phyloP scores from a whole-genome alignment of 2,113 vertebrate species.

The Prionailurus bengalensis region DNA sequence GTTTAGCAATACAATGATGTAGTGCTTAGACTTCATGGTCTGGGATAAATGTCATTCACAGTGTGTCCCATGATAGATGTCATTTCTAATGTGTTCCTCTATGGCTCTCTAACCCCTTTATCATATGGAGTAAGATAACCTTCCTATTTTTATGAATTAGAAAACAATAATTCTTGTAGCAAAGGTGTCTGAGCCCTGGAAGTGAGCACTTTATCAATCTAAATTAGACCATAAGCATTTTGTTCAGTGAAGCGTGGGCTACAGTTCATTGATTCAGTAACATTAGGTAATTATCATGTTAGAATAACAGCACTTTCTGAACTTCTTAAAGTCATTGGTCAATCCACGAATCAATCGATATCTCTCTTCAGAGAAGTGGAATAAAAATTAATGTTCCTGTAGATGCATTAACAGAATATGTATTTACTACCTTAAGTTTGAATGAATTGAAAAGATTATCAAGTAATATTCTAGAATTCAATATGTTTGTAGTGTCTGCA shows the following conservation, averaged over 20 bases:
- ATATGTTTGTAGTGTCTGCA: neutral
- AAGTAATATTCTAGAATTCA: neutral
- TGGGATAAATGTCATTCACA: neutral
- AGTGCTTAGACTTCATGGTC: neutral
- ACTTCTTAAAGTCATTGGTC: conserved; percentile 61
- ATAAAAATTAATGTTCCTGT: conserved; percentile 39
- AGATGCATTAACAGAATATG: neutral
- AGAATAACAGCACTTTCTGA: conserved; percentile 60
- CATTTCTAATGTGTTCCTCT: neutral
- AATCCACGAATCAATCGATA: neutral
- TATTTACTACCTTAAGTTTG: neutral
- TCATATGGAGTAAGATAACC: neutral
- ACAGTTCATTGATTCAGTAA: conserved; percentile 69
- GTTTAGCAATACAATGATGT: neutral
- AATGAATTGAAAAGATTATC: conserved; percentile 48
- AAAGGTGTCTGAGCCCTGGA: conserved; percentile 1
- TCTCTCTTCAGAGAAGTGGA: neutral
- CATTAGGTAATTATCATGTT: conserved; percentile 74
- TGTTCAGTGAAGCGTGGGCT: conserved; percentile 67
- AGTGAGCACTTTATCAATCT: conserved; percentile 69
- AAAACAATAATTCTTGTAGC: conserved; percentile 60
- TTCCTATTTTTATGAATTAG: conserved; percentile 63
- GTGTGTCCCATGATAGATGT: neutral
- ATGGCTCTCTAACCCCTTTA: conserved; percentile 25
- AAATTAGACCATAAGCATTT: conserved; percentile 66